phyloP scores from a whole-genome alignment of 2,797 vertebrate genomes.

The Acestrorhynchus altus region DNA sequence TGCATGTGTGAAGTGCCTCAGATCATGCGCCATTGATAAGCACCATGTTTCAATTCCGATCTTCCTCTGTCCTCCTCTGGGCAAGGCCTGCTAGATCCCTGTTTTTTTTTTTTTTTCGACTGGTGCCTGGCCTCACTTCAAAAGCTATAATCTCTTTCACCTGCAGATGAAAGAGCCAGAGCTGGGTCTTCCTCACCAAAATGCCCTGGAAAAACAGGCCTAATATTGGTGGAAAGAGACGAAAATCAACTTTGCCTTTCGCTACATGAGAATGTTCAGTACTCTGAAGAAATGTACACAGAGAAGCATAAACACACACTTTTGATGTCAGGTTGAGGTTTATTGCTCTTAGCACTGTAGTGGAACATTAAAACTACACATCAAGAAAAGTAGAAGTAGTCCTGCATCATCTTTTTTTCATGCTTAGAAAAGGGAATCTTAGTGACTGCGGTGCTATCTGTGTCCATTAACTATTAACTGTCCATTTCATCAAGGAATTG shows the following conservation, averaged over 20 bases:
- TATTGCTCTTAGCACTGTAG: neutral
- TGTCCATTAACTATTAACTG: no score
- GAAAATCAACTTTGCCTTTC: constrained; percentile 14
- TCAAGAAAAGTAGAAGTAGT: no score
- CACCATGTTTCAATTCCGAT: no score
- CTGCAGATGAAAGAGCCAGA: constrained; percentile 48
- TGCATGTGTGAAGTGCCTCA: no score
- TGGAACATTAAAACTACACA: neutral
- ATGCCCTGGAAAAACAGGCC: neutral
- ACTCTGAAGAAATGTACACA: neutral
- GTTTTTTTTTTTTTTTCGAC: constrained; percentile 3
- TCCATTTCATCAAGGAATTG: no score
- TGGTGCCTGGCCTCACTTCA: constrained; percentile 41
- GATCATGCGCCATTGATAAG: no score
- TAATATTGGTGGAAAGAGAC: neutral
- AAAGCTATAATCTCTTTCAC: constrained; percentile 50
- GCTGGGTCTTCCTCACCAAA: constrained; percentile 25
- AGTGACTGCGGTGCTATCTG: no score
- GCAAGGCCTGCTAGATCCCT: neutral
- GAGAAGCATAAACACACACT: neutral
- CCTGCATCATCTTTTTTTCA: no score
- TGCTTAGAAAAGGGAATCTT: no score
- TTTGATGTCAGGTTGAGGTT: neutral
- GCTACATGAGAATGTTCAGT: neutral
- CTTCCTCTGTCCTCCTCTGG: no score